Conservation (phyloP, 2,797 vertebrate genomes). For the Notolepis coatsorum region DNA sequence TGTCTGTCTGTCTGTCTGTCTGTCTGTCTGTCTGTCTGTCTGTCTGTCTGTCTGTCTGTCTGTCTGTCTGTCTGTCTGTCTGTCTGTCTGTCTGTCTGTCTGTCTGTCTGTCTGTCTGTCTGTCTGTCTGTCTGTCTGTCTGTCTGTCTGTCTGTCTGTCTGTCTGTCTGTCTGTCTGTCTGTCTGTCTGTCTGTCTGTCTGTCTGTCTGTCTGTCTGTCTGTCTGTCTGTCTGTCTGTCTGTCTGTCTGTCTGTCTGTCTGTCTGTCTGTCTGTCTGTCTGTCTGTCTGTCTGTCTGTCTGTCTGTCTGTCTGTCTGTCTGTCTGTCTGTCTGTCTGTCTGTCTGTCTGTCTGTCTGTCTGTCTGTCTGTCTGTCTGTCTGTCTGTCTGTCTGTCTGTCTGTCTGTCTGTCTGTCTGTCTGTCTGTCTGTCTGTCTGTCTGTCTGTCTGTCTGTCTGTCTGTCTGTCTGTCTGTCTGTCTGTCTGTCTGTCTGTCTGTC, state of each 20-base stretch:
- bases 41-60: background rate
- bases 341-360: background rate
- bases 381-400: conserved; percentile 27
- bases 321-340: conserved; percentile 22
- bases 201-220: background rate
- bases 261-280: background rate
- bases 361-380: background rate
- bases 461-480: background rate
- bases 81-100: background rate
- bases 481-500: too few species aligned
- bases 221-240: conserved; percentile 32
- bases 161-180: conserved; percentile 8
- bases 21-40: conserved; percentile 17
- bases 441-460: conserved; percentile 12
- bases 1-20: background rate
- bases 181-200: conserved; percentile 12
- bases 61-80: conserved; percentile 22
- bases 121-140: conserved; percentile 27
- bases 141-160: background rate
- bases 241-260: background rate
- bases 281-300: conserved; percentile 17
- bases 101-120: background rate
- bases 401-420: background rate
- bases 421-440: conserved; percentile 8
- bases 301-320: background rate